A percentile compares a stretch with the other conserved stretches of the same genome.
Conservation (phyloP, 2,797 vertebrate species). For the Gobio occitaniae region DNA sequence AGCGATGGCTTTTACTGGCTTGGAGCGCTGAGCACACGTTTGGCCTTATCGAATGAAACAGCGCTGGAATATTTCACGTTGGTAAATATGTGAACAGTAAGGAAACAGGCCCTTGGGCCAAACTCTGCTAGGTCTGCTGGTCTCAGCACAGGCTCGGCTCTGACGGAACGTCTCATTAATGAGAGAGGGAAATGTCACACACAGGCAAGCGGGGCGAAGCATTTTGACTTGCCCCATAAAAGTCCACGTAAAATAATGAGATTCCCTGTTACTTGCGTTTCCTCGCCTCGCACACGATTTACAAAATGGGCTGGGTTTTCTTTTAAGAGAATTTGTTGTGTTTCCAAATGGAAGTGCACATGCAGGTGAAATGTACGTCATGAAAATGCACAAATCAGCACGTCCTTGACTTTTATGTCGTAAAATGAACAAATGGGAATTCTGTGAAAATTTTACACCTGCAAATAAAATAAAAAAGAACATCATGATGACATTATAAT, state of each 20-base stretch:
- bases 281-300: neutral
- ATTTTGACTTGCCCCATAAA: conserved; percentile 64
- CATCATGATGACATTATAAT: conserved; percentile 12
- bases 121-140: conserved; percentile 70
- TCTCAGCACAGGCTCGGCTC: conserved; percentile 66
- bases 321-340: neutral
- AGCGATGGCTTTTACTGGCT: conserved; percentile 39
- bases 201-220: conserved; percentile 62
- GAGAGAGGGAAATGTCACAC: conserved; percentile 69
- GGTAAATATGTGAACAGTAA: conserved; percentile 65
- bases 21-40: conserved; percentile 52
- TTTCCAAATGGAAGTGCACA: neutral
- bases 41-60: conserved; percentile 68
- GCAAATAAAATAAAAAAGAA: neutral
- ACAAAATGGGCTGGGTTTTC: conserved; percentile 5
- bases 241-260: conserved; percentile 51
- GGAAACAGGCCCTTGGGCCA: conserved; percentile 65
- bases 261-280: conserved; percentile 21
- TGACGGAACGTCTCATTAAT: conserved; percentile 76
- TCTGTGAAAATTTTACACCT: neutral
- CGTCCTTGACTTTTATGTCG: conserved; percentile 50
- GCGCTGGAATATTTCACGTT: conserved; percentile 66
- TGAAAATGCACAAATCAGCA: conserved; percentile 34
- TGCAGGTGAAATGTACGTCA: neutral
- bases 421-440: neutral